Evolutionary conservation across 1,140 invertebrate genomes (phyloP), one percentile per base, ranked within the genome.

Genomic region (Eupristina koningsbergeri): DNA sequence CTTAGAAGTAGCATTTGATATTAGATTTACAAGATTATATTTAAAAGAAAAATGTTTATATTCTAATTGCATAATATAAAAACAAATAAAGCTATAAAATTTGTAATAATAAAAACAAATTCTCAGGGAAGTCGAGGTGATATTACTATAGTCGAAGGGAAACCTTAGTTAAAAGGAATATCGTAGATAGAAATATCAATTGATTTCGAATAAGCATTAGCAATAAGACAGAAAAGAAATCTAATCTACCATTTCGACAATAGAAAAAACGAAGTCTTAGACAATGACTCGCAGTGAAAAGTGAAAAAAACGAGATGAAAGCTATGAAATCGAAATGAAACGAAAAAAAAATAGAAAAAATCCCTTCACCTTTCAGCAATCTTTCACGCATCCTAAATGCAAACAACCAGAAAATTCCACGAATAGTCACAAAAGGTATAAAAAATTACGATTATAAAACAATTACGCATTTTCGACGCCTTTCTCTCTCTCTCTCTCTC

Each of bases 361-460:
- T n/a, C n/a, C n/a, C n/a, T n/a, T n/a, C n/a, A n/a, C n/a, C n/a
- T n/a, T n/a, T n/a, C n/a, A n/a, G n/a, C n/a, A n/a, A n/a, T n/a
- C n/a, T 88, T 89, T 88, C 90, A 89, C 89, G 88, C 89, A 87
- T 90, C 89, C 89, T 88, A 90, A 89, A 86, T n/a, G 89, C 87
- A 87, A 29, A 31, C 53, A 17, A 17, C 3, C 13, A 26, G 41
- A 45, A 5, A 45, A 45, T 11, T 5, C 6, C 11, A 5, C 7
- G 45, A 47, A 22, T 53, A 9, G 22, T 3, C 8, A 6, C 2
- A 31, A 36, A 29, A 34, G 45, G n/a, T 26, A 36, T 17, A 53
- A 41, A 86, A 86, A 77, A 87, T 86, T n/a, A 45, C 87, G 87
- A 89, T 5, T 89, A 89, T 88, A 88, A 90, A 91, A 90, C 89